phyloP scores from a whole-genome alignment of 2,797 vertebrate genomes.

The Cyprinodon diabolis region DNA sequence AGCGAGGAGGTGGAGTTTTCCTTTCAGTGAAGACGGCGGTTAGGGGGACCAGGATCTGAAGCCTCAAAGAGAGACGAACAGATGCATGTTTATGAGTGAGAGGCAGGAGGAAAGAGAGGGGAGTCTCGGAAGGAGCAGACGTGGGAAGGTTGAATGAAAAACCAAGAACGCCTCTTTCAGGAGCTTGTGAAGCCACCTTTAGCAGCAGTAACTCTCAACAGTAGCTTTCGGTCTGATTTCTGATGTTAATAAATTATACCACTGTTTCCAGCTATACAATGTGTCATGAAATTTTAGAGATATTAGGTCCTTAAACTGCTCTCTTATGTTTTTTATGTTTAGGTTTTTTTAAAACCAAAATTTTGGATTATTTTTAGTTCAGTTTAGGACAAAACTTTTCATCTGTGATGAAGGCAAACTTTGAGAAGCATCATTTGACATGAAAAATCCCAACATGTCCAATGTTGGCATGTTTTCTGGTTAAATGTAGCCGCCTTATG shows the following conservation, averaged over 20 bases:
- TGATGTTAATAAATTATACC: neutral
- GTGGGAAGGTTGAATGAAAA: neutral
- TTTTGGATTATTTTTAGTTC: neutral
- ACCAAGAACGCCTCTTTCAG: neutral
- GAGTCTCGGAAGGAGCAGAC: neutral
- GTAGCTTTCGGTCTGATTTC: neutral
- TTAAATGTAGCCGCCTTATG: too few species aligned
- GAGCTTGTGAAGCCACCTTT: neutral
- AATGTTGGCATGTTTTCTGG: too few species aligned
- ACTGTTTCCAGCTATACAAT: neutral
- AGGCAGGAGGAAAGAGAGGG: neutral
- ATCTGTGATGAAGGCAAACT: too few species aligned
- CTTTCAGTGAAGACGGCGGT: conserved; percentile 53
- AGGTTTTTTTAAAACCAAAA: too few species aligned
- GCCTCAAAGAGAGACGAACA: conserved; percentile 36
- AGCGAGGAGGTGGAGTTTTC: conserved; percentile 76
- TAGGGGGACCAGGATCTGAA: conserved; percentile 35
- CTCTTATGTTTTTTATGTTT: neutral
- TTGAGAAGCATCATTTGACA: too few species aligned
- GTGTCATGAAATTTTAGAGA: neutral
- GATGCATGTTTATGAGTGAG: neutral
- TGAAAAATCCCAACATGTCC: too few species aligned
- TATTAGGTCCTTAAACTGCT: neutral
- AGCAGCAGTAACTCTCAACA: neutral
- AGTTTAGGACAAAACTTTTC: too few species aligned